Base-by-base conservation (phyloP, 1,140 invertebrate species). In the Listronotus bonariensis region DNA sequence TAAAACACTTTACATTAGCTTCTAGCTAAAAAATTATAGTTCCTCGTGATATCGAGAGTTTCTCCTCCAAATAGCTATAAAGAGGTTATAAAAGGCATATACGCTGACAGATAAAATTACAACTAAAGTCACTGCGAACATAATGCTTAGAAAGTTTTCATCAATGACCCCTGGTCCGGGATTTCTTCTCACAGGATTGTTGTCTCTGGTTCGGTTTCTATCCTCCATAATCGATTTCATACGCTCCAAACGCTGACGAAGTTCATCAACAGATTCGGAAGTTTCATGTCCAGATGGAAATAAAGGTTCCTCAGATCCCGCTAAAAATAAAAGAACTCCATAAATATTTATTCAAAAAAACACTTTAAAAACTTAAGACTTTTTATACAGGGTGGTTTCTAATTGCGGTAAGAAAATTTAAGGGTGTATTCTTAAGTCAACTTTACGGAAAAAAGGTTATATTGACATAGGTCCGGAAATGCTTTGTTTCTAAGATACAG, bases 61-160 rank as follows among this genome's bases (percentile, higher is more conserved):
- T 76, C 90, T 91, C 77, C 92, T 92, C 1, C 91, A 75, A 36
- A 92, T 88, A 7, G 91, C 91, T 67, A 86, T 82, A 72, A 92
- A 92, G 0, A 93, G 80, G 78, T 90, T 92, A 69, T 92, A 91
- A 76, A 92, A 93, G 0, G 91, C 91, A 71, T 92, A 92, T 1
- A 88, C 82, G 43, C 89, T 91, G 48, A 92, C 91, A 65, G 86
- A 86, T 1, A 92, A 73, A 42, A 93, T 92, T n/a, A 92, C 85
- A 4, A 88, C 68, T 3, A 93, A 79, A 1, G 89, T 89, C 1
- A 87, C 85, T 5, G 85, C 87, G 71, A 93, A 92, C 15, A 92
- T 89, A 68, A 90, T 84, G 65, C 89, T 91, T 0, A 93, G 79
- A 72, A 92, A 91, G 73, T 87, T 90, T 0, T 89, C 90, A 72